Evolutionary conservation across 2,113 vertebrate genomes (phyloP).

Genomic region (Probosciger aterrimus): DNA sequence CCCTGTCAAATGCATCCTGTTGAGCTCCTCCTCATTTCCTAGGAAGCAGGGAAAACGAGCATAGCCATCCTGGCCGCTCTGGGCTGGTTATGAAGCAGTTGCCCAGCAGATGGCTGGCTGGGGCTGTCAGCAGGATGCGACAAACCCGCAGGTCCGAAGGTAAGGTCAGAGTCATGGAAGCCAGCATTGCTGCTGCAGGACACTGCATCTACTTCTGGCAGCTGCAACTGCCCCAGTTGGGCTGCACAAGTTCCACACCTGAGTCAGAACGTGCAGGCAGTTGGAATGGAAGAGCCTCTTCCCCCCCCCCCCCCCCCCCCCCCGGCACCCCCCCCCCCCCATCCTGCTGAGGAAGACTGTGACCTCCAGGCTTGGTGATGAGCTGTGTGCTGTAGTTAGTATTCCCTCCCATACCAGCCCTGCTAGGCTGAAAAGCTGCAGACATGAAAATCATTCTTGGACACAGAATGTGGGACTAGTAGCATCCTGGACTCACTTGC

Average conservation of each 20-base stretch:
- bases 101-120: constrained; percentile 37
- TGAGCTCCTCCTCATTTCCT: not conserved
- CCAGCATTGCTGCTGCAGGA: not conserved
- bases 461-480: not conserved
- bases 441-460: not conserved
- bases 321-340: not conserved
- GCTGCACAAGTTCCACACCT: not conserved
- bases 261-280: not conserved
- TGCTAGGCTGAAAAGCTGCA: not conserved
- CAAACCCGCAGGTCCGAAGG: not conserved
- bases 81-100: not conserved
- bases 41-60: not conserved
- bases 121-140: not conserved
- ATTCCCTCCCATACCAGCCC: not conserved
- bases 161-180: not conserved
- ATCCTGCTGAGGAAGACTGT: not conserved
- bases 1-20: not conserved
- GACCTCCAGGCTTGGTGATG: not conserved
- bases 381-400: not conserved
- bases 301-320: not conserved
- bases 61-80: not conserved
- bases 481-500: rapidly evolving
- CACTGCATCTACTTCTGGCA: rapidly evolving
- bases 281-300: not conserved
- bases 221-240: not conserved